phyloP scores from a whole-genome alignment of 1,140 invertebrate genomes.

The Tetraneura akinire region DNA sequence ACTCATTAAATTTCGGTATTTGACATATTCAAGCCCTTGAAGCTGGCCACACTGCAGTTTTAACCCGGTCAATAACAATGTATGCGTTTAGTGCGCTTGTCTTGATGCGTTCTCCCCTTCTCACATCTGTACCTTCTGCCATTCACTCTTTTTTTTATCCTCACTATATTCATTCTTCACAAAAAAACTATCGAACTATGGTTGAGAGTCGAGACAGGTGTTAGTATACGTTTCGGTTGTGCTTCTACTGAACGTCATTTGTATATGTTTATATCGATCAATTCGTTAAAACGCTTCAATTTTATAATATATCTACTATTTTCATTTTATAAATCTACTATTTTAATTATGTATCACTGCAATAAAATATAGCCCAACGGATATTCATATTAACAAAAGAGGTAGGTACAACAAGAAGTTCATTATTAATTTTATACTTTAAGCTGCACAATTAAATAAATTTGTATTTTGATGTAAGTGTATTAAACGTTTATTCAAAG shows the following conservation, averaged over 20 bases:
- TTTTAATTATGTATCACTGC: neutral
- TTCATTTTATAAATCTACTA: neutral
- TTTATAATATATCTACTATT: neutral
- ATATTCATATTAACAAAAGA: conserved; percentile 7
- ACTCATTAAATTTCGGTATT: neutral
- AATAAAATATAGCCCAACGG: neutral
- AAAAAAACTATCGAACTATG: neutral
- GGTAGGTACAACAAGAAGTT: neutral
- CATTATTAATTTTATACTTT: too few relatives aligned
- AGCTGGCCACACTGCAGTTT: conserved; percentile 40
- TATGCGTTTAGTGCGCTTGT: conserved; percentile 34
- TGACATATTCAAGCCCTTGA: conserved; percentile 13
- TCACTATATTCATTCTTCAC: neutral
- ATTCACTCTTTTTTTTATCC: conserved; percentile 19
- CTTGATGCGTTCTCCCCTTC: conserved; percentile 44
- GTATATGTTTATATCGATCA: neutral
- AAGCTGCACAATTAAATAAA: too few relatives aligned
- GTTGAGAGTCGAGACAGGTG: neutral
- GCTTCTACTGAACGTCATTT: neutral
- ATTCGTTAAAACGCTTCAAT: neutral
- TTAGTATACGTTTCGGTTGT: conserved; percentile 11
- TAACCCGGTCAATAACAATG: conserved; percentile 49
- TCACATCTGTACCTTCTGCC: neutral
- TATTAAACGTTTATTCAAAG: too few relatives aligned
- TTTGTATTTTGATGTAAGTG: too few relatives aligned